A percentile compares a stretch with the other conserved stretches of the same genome.
Conservation (phyloP, 2,888 invertebrate species). For the Aporophyla lueneburgensis region DNA sequence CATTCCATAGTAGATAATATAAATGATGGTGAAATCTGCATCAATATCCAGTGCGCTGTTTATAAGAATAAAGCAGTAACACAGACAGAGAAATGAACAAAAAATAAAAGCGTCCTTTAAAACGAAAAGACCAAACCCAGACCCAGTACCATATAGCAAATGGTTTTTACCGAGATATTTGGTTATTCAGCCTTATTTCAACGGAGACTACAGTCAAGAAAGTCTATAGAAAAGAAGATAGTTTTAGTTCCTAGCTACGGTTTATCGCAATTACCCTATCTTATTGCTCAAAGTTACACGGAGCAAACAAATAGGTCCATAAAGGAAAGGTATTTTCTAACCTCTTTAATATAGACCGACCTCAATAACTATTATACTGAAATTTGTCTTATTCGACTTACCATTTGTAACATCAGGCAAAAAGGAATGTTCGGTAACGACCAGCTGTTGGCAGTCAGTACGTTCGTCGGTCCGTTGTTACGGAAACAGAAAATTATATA, state of each 20-base stretch:
- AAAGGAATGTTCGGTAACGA: constrained; percentile 46
- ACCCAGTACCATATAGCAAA: no score
- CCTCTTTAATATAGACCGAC: constrained; percentile 3
- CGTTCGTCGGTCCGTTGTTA: constrained; percentile 31
- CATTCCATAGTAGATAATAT: no score
- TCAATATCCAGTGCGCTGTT: no score
- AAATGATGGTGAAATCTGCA: not conserved
- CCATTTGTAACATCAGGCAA: constrained; percentile 42
- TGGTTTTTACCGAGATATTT: not conserved
- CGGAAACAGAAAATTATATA: constrained; percentile 35
- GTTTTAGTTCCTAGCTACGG: not conserved
- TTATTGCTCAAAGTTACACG: constrained; percentile 7
- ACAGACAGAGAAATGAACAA: no score
- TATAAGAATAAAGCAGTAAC: no score
- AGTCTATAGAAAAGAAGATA: not conserved
- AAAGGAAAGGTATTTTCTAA: constrained; percentile 23
- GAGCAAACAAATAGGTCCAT: not conserved
- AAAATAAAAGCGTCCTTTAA: no score
- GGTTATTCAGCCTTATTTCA: not conserved
- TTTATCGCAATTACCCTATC: constrained; percentile 22
- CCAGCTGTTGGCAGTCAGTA: constrained; percentile 46
- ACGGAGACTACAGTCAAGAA: not conserved
- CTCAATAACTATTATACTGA: constrained; percentile 35
- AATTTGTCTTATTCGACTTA: constrained; percentile 41
- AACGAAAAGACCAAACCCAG: no score